Evolutionary conservation across 2,113 vertebrate genomes (phyloP).

Genomic region (Spizaetus ornatus): DNA sequence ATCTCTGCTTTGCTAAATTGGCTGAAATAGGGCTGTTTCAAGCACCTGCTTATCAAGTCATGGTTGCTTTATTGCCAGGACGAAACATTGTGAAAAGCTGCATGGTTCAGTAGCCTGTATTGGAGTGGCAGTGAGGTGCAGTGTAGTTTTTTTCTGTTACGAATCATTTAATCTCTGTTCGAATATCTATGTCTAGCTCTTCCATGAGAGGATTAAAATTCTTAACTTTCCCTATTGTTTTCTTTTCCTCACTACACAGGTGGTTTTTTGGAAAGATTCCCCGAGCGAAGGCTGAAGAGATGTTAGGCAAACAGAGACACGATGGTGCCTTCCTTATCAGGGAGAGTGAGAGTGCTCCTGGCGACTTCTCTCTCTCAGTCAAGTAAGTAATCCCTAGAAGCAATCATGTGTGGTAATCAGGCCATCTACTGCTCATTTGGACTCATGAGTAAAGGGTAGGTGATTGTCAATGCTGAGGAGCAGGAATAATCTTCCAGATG

Average conservation of each 20-base stretch:
- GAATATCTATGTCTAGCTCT: background rate
- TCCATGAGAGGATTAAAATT: background rate
- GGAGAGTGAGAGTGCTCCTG: slow-evolving; percentile 97
- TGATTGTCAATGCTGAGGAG: background rate
- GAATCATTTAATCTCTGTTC: background rate
- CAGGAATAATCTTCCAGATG: background rate
- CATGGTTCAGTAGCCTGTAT: background rate
- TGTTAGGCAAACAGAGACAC: slow-evolving; percentile 97
- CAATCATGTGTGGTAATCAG: background rate
- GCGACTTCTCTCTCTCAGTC: slow-evolving; percentile 97
- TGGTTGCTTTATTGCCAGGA: background rate
- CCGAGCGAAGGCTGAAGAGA: slow-evolving; percentile 96
- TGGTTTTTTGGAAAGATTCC: slow-evolving; percentile 99
- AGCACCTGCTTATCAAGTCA: background rate
- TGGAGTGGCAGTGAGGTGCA: background rate
- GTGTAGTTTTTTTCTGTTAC: background rate
- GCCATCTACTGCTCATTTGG: background rate
- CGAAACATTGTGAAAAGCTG: background rate
- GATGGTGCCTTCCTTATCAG: slow-evolving; percentile 97
- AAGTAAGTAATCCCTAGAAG: slow-evolving; percentile 81
- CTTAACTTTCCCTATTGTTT: background rate
- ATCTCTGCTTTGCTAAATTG: background rate
- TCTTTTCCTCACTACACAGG: slow-evolving; percentile 70
- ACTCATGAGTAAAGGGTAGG: background rate
- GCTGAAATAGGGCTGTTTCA: background rate